These are phyloP conservation scores for Trematomus bernacchii DNA, from an alignment of 2,797 vertebrate species.

Conservation along the genomic window DNA sequence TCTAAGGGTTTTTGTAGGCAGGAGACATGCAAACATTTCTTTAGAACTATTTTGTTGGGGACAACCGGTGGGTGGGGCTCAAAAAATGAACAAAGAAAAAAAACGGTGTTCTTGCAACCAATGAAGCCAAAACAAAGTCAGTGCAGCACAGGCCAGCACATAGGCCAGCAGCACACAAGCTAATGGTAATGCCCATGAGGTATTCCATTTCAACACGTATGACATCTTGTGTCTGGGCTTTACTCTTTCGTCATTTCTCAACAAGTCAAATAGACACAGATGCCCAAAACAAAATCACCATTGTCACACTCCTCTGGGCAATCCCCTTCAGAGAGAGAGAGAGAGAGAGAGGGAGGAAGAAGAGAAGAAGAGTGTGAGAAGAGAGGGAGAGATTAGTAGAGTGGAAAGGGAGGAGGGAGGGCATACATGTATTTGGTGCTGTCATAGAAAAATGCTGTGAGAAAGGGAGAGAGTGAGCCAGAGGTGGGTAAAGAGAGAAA, in stretches of 20 bases:
- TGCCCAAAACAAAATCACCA: conserved; percentile 66
- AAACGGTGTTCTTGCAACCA: neutral
- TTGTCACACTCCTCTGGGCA: conserved; percentile 60
- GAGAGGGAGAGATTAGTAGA: conserved; percentile 23
- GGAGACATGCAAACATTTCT: neutral
- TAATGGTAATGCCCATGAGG: conserved; percentile 43
- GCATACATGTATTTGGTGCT: conserved; percentile 57
- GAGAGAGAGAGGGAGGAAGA: conserved; percentile 13
- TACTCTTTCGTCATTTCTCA: conserved; percentile 55
- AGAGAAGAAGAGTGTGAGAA: conserved; percentile 33
- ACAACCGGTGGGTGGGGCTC: neutral
- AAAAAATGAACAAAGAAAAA: neutral
- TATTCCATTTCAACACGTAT: conserved; percentile 72
- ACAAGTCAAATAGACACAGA: conserved; percentile 62
- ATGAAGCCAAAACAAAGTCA: neutral
- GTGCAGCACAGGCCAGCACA: conserved; percentile 19
- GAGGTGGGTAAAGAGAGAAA: conserved; percentile 37
- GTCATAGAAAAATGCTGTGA: conserved; percentile 63
- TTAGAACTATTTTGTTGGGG: neutral
- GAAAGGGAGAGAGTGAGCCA: conserved; percentile 51
- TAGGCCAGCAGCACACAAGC: conserved; percentile 39
- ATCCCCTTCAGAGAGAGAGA: neutral
- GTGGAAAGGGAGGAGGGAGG: conserved; percentile 15
- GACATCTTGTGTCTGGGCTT: conserved; percentile 69
- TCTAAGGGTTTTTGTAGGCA: neutral